Percentiles rank a stretch among this genome's conserved stretches.
phyloP scores from a whole-genome alignment of 2,888 invertebrate species.

The Cepaea hortensis region DNA sequence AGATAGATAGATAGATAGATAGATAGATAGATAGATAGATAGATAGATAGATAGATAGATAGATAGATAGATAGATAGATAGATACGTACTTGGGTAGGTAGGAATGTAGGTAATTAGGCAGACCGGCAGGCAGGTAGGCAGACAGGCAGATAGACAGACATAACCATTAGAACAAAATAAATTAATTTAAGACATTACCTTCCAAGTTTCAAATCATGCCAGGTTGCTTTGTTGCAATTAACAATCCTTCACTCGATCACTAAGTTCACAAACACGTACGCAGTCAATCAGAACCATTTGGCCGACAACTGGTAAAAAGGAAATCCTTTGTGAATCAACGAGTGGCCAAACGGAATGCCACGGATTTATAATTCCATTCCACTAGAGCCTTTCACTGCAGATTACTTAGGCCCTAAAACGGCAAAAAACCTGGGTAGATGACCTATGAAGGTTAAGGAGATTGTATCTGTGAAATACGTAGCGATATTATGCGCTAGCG shows the following conservation, averaged over 20 bases:
- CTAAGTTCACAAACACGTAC: no score
- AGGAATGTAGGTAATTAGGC: not conserved
- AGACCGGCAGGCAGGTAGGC: not conserved
- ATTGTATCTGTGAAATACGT: constrained; percentile 22
- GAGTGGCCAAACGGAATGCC: not conserved
- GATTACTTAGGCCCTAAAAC: constrained; percentile 9
- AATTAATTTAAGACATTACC: no score
- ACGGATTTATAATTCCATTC: constrained; percentile 10
- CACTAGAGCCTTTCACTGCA: not conserved
- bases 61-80: constrained; percentile 1
- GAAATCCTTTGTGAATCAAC: no score
- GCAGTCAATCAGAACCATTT: no score
- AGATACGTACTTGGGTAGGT: not conserved
- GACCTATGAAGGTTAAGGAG: constrained; percentile 22
- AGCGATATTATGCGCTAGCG: not conserved
- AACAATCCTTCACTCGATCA: no score
- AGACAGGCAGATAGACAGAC: constrained; percentile 13
- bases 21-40: not conserved
- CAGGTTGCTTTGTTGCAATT: no score
- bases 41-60: not conserved
- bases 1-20: no score
- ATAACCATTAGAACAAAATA: not conserved
- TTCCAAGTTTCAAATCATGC: no score
- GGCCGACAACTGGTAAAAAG: no score
- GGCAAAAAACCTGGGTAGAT: constrained; percentile 20